phyloP scores from a whole-genome alignment of 2,888 invertebrate species.

The Archips xylosteana region DNA sequence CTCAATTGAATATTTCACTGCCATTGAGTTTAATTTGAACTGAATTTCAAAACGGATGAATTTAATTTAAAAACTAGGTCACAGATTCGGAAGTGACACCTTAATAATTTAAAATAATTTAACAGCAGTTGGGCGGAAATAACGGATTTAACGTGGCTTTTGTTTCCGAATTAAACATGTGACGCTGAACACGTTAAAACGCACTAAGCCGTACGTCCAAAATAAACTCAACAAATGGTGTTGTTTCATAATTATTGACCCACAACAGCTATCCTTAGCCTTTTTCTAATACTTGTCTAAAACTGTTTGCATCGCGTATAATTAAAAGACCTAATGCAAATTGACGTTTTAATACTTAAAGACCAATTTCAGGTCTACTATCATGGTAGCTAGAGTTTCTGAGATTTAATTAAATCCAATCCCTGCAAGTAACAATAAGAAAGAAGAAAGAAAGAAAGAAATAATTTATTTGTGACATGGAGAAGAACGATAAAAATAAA shows the following conservation, averaged over 20 bases:
- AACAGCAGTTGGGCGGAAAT: slow-evolving; percentile 51
- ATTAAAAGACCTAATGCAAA: no score
- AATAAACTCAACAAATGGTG: neutral
- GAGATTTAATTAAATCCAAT: no score
- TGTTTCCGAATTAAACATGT: slow-evolving; percentile 48
- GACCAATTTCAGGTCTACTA: no score
- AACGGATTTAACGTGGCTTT: slow-evolving; percentile 52
- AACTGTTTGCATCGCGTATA: neutral
- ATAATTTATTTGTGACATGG: no score
- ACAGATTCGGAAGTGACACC: slow-evolving; percentile 48
- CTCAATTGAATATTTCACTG: neutral
- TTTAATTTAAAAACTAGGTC: slow-evolving; percentile 43
- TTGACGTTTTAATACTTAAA: no score
- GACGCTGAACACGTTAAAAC: slow-evolving; percentile 19
- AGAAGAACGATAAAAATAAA: no score
- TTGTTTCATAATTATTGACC: neutral
- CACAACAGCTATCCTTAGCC: neutral
- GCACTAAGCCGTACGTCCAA: neutral
- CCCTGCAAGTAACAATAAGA: no score
- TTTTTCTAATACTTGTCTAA: neutral
- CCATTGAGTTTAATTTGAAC: neutral
- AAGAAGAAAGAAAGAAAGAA: no score
- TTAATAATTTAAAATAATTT: slow-evolving; percentile 44
- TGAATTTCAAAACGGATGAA: slow-evolving; percentile 4
- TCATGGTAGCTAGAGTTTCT: no score